Conservation (phyloP, 2,797 vertebrate species). For the Balearica regulorum region DNA sequence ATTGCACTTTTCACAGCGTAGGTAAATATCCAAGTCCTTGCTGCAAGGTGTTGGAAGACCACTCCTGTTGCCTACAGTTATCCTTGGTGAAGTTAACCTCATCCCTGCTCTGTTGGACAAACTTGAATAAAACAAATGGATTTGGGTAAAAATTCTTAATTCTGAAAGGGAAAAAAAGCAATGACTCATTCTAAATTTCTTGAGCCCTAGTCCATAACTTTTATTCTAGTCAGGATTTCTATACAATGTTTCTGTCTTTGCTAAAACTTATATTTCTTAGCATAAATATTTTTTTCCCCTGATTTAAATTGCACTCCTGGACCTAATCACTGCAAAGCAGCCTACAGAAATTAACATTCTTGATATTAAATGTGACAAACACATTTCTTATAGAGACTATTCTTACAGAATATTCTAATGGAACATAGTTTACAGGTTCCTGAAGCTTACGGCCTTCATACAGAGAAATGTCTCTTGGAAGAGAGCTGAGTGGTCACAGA, state of each 20-base stretch:
- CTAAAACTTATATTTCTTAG: neutral
- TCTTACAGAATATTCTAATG: neutral
- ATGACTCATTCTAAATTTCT: neutral
- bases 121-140: neutral
- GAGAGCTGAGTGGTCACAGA: neutral
- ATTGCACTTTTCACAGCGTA: neutral
- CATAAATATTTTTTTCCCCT: neutral
- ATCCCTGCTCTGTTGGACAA: neutral
- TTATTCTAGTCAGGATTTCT: neutral
- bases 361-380: neutral
- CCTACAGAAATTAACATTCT: neutral
- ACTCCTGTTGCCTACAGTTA: neutral
- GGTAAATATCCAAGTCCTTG: neutral
- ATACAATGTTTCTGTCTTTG: neutral
- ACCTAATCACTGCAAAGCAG: neutral
- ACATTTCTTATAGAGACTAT: neutral
- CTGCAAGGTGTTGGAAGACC: neutral
- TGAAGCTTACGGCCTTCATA: neutral
- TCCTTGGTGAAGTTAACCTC: neutral
- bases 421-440: accelerated
- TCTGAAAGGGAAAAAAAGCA: neutral
- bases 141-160: neutral
- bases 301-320: neutral
- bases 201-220: neutral
- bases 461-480: neutral